Evolutionary conservation across 2,888 invertebrate species (phyloP).

Genomic region (Pantelozetes paolii): DNA sequence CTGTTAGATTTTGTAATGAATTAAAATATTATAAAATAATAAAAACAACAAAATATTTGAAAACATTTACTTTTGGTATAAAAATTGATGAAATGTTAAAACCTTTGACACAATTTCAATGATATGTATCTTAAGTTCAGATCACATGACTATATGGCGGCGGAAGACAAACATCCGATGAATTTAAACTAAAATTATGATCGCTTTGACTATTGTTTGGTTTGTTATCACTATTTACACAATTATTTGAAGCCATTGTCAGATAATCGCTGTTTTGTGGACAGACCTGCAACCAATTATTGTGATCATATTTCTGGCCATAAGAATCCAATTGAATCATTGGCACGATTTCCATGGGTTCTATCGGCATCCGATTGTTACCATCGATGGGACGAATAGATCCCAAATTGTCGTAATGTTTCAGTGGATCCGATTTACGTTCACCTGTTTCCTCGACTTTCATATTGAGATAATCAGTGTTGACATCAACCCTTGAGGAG

Average conservation of each 20-base stretch:
- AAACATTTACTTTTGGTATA: neutral
- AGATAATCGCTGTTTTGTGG: neutral
- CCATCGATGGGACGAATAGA: slow-evolving; percentile 39
- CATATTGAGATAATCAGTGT: slow-evolving; percentile 28
- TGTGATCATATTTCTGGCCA: slow-evolving; percentile 10
- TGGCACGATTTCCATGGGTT: slow-evolving; percentile 45
- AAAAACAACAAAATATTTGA: no score
- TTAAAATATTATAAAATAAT: no score
- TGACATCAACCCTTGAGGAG: neutral
- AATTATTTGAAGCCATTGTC: slow-evolving; percentile 18
- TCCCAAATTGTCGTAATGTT: slow-evolving; percentile 43
- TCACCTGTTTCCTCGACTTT: neutral
- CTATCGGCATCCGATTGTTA: slow-evolving; percentile 30
- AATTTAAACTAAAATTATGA: neutral
- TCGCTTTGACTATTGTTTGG: neutral
- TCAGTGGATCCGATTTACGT: slow-evolving; percentile 21
- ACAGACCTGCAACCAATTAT: neutral
- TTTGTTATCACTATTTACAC: neutral
- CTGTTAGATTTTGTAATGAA: no score
- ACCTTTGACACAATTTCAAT: no score
- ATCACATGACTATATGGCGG: slow-evolving; percentile 25
- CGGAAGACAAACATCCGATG: slow-evolving; percentile 15
- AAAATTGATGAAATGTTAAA: neutral
- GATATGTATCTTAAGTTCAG: neutral
- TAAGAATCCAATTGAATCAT: slow-evolving; percentile 45